phyloP scores from a whole-genome alignment of 1,140 invertebrate species.

The Bombus difficillimus region DNA sequence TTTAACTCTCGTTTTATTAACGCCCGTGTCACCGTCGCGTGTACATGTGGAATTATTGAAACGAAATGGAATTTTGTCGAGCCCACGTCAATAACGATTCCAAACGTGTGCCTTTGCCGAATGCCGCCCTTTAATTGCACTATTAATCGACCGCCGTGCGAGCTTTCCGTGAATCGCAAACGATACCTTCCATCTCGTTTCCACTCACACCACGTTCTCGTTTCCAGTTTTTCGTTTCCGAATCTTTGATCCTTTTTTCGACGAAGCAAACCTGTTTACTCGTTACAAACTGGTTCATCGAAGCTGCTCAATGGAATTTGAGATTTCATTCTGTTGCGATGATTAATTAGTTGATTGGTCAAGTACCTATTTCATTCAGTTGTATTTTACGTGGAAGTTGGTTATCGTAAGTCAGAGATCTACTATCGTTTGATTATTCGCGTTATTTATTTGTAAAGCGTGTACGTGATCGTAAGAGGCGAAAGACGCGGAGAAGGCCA shows the following conservation, averaged over 20 bases:
- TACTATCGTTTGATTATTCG: no score
- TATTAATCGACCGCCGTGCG: constrained; percentile 34
- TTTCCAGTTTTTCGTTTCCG: neutral
- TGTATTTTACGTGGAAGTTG: no score
- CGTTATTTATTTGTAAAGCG: no score
- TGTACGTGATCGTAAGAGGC: no score
- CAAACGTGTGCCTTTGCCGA: constrained; percentile 31
- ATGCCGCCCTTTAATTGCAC: constrained; percentile 36
- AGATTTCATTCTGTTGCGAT: neutral
- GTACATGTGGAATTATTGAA: constrained; percentile 45
- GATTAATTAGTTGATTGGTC: neutral
- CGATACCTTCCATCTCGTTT: neutral
- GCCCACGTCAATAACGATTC: constrained; percentile 32
- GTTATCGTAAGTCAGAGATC: no score
- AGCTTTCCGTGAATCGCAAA: neutral
- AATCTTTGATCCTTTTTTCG: neutral
- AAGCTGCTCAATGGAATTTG: neutral
- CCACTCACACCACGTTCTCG: neutral
- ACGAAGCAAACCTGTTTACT: neutral
- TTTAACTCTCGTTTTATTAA: constrained; percentile 55
- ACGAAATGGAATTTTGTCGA: constrained; percentile 48
- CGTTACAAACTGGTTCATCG: neutral
- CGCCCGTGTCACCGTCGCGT: constrained; percentile 39
- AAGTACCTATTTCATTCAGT: no score
- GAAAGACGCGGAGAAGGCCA: no score